phyloP scores from a whole-genome alignment of 2,888 invertebrate species.

The Penaeus monodon region DNA sequence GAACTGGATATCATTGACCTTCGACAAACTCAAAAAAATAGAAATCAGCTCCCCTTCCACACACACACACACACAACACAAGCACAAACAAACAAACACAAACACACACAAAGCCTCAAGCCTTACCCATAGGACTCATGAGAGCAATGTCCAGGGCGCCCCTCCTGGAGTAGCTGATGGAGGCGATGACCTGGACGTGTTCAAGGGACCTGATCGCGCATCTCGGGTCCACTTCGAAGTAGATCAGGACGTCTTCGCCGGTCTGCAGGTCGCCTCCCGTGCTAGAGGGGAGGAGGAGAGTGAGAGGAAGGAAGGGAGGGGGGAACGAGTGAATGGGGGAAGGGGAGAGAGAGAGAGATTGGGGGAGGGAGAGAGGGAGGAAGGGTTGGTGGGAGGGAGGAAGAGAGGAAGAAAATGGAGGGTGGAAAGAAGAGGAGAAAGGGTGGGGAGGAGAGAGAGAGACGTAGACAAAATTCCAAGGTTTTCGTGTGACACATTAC shows the following conservation, averaged over 20 bases:
- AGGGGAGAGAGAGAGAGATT: too few relatives aligned
- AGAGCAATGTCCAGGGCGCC: slow-evolving; percentile 83
- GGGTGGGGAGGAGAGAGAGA: too few relatives aligned
- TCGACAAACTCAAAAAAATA: too few relatives aligned
- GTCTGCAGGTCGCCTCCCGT: not conserved
- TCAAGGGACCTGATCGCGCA: slow-evolving; percentile 81
- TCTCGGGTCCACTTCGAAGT: slow-evolving; percentile 25
- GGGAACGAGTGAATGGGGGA: fast-evolving
- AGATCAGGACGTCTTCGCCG: slow-evolving; percentile 9
- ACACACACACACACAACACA: not conserved
- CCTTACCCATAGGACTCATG: slow-evolving; percentile 75
- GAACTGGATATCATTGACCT: too few relatives aligned
- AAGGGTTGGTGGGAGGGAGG: fast-evolving
- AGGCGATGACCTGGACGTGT: slow-evolving; percentile 84
- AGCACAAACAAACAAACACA: not conserved
- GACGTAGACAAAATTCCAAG: too few relatives aligned
- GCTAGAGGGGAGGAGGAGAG: too few relatives aligned
- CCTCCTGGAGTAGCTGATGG: slow-evolving; percentile 79
- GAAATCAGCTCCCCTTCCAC: not conserved
- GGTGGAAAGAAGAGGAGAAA: too few relatives aligned
- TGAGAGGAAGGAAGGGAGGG: too few relatives aligned
- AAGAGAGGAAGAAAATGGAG: too few relatives aligned
- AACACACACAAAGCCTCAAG: not conserved
- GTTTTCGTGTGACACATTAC: too few relatives aligned
- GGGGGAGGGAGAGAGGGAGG: too few relatives aligned